Base-by-base conservation (phyloP, 2,113 vertebrate species). In the Pseudolaguvia tuberculata region DNA sequence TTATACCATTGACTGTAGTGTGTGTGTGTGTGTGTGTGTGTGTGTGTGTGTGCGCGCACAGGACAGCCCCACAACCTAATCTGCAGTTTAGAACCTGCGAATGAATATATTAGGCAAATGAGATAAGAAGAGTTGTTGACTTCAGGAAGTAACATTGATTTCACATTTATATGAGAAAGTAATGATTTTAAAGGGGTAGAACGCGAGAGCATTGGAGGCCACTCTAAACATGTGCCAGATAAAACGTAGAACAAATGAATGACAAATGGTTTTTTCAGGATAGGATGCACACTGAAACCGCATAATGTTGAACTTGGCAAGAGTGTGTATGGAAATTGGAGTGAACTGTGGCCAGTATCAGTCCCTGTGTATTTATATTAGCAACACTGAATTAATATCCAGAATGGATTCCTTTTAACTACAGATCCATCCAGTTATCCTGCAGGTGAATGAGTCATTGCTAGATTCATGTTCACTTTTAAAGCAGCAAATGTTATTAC, bases 381-480 rank as follows among this genome's bases (percentile, higher is more conserved):
- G 73, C 73, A 75, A 53, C 31, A 35, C 69, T 73, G 63, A 79
- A 79, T 73, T 79, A 62, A 56, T 67, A 73, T 61, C 69, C 50
- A 63, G 69, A 67, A 55, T 62, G 63, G 73, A 79, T 55, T 76
- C 18, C 31, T 71, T 81, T 79, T 25, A 62, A 62, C 65, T 76
- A 69, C 20, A 76, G 73, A 73, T 75, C 78, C 57, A 72, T 76
- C 51, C 53, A 56, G 52, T 73, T 68, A 78, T 59, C 65, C 72
- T 76, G 73, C 76, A 80, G 75, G 78, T 77, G 77, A 80, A 63
- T 52, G 35, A 73, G 76, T 65, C 72, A 23, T 23, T 1, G 88
- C 78, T 81, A 29, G 72, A 84, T 91, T 87, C 89, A 88, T 87
- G 79, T 84, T 25, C 69, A 79, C 71, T 11, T 63, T 47, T 14